Evolutionary conservation across 2,888 invertebrate genomes (phyloP), one percentile per base, ranked within the genome.

Genomic region (Tupiocoris notatus): DNA sequence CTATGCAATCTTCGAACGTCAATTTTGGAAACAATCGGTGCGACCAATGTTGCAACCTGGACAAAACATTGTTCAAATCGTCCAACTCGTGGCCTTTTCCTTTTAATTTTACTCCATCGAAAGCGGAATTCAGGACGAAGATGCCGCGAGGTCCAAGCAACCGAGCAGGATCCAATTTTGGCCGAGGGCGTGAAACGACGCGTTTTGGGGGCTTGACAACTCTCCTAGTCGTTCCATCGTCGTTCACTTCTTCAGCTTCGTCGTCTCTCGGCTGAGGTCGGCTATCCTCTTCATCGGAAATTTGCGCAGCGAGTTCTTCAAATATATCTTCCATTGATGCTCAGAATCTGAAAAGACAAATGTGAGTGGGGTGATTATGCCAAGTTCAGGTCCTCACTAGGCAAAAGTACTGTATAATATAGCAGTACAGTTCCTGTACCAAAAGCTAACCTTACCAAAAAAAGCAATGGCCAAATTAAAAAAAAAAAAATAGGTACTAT

Each of bases 21-120:
- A 92, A 91, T 82, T 92, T 94, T 0, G 98, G 97, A 84, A 91
- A 96, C 79, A 98, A 85, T 67, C 96, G 87, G 84, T 97, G 96
- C 0, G 92, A 92, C 98, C 98, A 98, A 83, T 97, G 95, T 81
- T 97, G 94, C 74, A 97, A 83, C 76, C 89, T 90, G 74, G 91
- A 90, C 86, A 98, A 87, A 0, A 97, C 86, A 78, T 89, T 84
- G 81, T 92, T 89, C 57, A 98, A 85, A 84, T 98, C 96, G 68
- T 90, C 87, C 80, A 89, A 90, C 84, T 97, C 97, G 82, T 91
- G 86, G 0, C 93, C 93, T 84, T 91, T 92, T 78, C 94, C 94
- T 83, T 89, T 88, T 81, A 92, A 93, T 83, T 92, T 91, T 16
- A 95, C 90, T 81, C 92, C 89, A 82, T 92, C 89, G 81, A 94